A percentile compares a stretch with the other conserved stretches of the same genome.
Conservation (phyloP, 2,797 vertebrate genomes). For the Tamandua tetradactyla region DNA sequence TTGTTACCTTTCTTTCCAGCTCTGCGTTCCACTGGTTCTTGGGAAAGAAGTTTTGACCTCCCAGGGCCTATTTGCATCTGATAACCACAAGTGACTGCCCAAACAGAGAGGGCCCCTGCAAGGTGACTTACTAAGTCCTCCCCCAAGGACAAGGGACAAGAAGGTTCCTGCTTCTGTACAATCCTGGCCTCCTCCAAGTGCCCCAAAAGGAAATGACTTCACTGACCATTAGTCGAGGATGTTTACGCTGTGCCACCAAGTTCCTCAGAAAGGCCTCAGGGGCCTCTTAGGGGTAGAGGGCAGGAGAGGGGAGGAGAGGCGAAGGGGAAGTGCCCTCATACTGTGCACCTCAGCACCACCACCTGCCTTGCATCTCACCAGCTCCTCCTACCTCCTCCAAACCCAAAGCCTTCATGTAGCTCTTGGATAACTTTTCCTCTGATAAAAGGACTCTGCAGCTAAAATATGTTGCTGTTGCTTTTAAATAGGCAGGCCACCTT, state of each 20-base stretch:
- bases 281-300: neutral
- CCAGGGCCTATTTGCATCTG: conserved; percentile 16
- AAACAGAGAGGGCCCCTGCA: conserved; percentile 21
- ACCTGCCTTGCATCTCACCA: neutral
- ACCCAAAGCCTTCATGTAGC: neutral
- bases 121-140: conserved; percentile 23
- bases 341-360: neutral
- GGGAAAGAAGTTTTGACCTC: conserved; percentile 34
- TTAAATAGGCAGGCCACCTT: neutral
- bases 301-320: neutral
- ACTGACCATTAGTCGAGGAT: neutral
- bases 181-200: neutral
- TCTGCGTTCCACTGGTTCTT: neutral
- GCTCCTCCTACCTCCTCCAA: neutral
- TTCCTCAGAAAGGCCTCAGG: conserved; percentile 27
- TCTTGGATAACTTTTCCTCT: neutral
- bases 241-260: neutral
- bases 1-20: neutral
- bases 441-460: neutral
- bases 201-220: conserved; percentile 14
- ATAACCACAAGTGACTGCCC: conserved; percentile 24
- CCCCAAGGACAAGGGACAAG: conserved; percentile 19
- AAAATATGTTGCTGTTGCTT: no score
- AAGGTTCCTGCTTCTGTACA: neutral
- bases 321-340: neutral